These are phyloP conservation scores for Glaucomys volans DNA, from an alignment of 2,113 vertebrate species.

Conservation along the genomic window DNA sequence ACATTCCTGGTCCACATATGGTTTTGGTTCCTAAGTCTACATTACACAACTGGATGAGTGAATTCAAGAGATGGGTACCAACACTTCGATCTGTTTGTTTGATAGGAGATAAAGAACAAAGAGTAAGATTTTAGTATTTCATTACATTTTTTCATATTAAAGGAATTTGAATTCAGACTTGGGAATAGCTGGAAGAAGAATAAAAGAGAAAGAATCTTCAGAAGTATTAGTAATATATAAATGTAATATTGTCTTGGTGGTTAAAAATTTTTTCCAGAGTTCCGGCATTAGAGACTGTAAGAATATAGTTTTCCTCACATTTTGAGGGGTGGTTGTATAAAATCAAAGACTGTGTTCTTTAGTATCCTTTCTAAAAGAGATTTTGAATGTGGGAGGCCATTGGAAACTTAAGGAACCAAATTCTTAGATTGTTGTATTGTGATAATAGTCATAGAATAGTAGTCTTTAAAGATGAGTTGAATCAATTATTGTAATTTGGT, in stretches of 20 bases:
- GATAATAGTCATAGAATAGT: not conserved
- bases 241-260: not conserved
- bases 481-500: not conserved
- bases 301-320: not conserved
- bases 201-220: not conserved
- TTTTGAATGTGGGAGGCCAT: not conserved
- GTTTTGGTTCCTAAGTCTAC: slow-evolving; percentile 99
- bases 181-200: not conserved
- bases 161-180: slow-evolving; percentile 17
- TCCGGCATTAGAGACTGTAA: not conserved
- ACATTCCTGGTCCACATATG: slow-evolving; percentile 99
- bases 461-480: not conserved
- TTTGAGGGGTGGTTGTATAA: slow-evolving; percentile 12
- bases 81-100: slow-evolving; percentile 97
- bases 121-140: slow-evolving; percentile 87
- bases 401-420: not conserved
- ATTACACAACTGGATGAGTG: slow-evolving; percentile 99
- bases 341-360: not conserved
- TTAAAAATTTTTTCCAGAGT: not conserved
- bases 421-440: slow-evolving; percentile 26
- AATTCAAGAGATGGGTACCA: slow-evolving; percentile 99
- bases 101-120: slow-evolving; percentile 95
- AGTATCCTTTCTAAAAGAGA: not conserved
- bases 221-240: not conserved
- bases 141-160: not conserved